These are phyloP conservation scores for Henricia sp. DNA, from an alignment of 53 echinoderm and acorn worm species.

Conservation along the genomic window DNA sequence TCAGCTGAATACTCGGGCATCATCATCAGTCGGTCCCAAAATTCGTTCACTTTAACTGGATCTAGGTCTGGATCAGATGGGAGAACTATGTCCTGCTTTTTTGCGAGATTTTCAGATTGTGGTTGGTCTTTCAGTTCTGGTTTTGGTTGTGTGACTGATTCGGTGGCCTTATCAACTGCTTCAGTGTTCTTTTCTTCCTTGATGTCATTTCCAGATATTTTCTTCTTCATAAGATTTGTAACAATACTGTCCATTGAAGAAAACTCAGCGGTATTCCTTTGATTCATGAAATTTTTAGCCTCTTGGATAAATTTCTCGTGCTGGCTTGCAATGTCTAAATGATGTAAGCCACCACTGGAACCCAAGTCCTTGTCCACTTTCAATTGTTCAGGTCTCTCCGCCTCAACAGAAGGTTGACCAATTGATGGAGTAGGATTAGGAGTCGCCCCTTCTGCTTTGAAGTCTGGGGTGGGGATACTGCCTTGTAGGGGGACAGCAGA, in stretches of 20 bases:
- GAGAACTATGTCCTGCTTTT: constrained; percentile 1
- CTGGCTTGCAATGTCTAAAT: constrained; percentile 6
- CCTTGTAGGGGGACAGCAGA: neutral
- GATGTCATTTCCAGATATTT: neutral
- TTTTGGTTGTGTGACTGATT: neutral
- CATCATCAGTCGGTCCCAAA: constrained; percentile 10
- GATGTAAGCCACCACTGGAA: neutral
- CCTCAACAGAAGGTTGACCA: neutral
- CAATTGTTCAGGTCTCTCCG: constrained; percentile 14
- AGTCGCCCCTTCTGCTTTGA: neutral
- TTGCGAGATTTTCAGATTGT: neutral
- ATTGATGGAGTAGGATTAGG: constrained; percentile 23
- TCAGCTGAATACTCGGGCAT: constrained; percentile 13
- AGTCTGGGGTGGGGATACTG: neutral
- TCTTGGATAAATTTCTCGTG: constrained; percentile 9
- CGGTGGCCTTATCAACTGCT: neutral
- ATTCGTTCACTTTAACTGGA: constrained; percentile 6
- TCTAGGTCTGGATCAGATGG: constrained; percentile 36
- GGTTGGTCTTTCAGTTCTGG: neutral
- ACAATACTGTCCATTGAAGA: constrained; percentile 16
- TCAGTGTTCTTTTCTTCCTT: neutral
- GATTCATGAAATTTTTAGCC: constrained; percentile 25
- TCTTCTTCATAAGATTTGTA: constrained; percentile 24
- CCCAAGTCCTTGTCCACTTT: neutral
- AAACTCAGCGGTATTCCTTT: neutral